Percentiles rank a stretch among this genome's conserved stretches.
Conservation (phyloP, 2,888 invertebrate species). For the Trichogramma evanescens region DNA sequence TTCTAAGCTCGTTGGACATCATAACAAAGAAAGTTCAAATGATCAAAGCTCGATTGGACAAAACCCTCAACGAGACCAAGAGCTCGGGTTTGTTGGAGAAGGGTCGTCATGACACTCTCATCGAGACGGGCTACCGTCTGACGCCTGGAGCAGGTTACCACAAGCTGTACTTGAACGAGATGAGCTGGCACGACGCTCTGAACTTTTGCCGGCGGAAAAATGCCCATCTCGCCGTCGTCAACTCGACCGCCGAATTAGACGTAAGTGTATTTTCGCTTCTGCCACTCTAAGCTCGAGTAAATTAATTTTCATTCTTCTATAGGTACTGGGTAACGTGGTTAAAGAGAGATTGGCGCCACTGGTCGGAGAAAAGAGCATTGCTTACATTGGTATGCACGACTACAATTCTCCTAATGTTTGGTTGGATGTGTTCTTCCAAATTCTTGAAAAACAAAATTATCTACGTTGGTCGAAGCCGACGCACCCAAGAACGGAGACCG, state of each 20-base stretch:
- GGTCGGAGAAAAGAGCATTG: background rate
- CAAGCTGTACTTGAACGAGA: slow-evolving; percentile 8
- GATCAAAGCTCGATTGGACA: slow-evolving; percentile 3
- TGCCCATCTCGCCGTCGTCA: slow-evolving; percentile 11
- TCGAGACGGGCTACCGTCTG: slow-evolving; percentile 9
- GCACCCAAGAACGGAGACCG: background rate
- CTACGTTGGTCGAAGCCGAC: slow-evolving; percentile 3
- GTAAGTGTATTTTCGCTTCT: background rate
- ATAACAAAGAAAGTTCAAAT: slow-evolving; percentile 1
- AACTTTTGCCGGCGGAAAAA: slow-evolving; percentile 13
- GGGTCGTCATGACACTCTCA: background rate
- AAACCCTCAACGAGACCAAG: slow-evolving; percentile 6
- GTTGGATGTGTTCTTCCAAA: slow-evolving; percentile 14
- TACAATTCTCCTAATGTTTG: slow-evolving; percentile 5
- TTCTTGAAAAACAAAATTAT: slow-evolving; percentile 1
- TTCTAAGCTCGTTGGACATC: background rate
- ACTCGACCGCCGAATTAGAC: slow-evolving; percentile 1
- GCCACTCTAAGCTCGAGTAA: background rate
- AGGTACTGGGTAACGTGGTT: slow-evolving; percentile 9
- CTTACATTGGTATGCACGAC: slow-evolving; percentile 14
- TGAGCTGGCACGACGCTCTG: slow-evolving; percentile 18
- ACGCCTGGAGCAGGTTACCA: slow-evolving; percentile 12
- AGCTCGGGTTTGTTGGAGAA: background rate
- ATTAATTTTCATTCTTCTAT: background rate
- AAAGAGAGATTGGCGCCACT: background rate